These are phyloP conservation scores for Tipula unca DNA, from an alignment of 2,888 invertebrate species.

Conservation along the genomic window DNA sequence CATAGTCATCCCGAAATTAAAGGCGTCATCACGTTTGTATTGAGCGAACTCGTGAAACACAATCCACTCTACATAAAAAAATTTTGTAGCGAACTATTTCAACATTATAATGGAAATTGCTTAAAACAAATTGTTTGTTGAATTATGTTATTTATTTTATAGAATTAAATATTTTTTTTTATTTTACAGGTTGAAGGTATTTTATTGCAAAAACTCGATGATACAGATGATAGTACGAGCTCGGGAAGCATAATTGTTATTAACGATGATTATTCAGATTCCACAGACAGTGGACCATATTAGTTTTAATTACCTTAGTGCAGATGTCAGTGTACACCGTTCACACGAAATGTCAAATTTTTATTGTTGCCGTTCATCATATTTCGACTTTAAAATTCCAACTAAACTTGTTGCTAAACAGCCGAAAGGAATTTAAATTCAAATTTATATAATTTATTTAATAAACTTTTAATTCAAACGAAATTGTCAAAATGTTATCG, in stretches of 20 bases:
- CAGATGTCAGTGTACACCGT: neutral
- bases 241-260: neutral
- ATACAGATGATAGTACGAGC: neutral
- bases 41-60: neutral
- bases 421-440: neutral
- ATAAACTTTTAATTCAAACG: neutral
- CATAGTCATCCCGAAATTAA: neutral
- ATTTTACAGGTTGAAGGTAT: neutral
- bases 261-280: neutral
- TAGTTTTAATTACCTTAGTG: neutral
- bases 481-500: neutral
- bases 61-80: neutral
- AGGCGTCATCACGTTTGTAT: neutral
- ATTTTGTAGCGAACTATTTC: neutral
- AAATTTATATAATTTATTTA: neutral
- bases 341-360: neutral
- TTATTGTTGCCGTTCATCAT: neutral
- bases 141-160: neutral
- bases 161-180: neutral
- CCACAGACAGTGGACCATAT: neutral
- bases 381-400: neutral
- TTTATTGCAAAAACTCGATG: neutral
- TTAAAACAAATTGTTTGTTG: neutral
- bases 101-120: neutral
- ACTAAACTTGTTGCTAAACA: neutral